phyloP scores from a whole-genome alignment of 2,888 invertebrate species.

The Acanthopleura granulata region DNA sequence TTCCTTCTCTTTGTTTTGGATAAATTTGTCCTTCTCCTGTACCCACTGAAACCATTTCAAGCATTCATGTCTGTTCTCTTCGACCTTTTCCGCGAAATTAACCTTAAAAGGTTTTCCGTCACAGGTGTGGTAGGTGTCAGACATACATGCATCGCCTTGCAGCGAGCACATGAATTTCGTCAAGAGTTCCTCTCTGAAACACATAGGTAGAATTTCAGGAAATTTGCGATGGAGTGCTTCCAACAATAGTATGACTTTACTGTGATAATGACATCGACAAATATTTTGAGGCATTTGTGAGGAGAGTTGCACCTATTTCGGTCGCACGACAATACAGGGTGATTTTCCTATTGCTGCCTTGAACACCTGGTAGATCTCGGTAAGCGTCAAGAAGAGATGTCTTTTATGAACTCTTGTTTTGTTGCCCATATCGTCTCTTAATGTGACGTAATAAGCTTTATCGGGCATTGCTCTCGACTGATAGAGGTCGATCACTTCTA shows the following conservation, averaged over 20 bases:
- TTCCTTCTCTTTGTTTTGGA: conserved; percentile 16
- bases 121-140: neutral
- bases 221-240: neutral
- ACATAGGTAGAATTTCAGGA: neutral
- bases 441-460: neutral
- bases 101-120: neutral
- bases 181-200: neutral
- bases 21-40: conserved; percentile 19
- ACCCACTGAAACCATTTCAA: conserved; percentile 25
- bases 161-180: neutral
- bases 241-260: neutral
- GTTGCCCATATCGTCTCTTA: neutral
- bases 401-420: neutral
- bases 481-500: neutral
- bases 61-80: neutral
- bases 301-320: neutral
- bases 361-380: neutral
- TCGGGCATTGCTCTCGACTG: conserved; percentile 10
- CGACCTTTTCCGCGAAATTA: conserved; percentile 10
- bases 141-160: conserved; percentile 10
- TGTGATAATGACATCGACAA: neutral
- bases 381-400: neutral
- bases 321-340: neutral
- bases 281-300: conserved; percentile 7
- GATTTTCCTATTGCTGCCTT: neutral